These are phyloP conservation scores for Trichacis sp. DNA, from an alignment of 2,888 invertebrate genomes.

Conservation along the genomic window DNA sequence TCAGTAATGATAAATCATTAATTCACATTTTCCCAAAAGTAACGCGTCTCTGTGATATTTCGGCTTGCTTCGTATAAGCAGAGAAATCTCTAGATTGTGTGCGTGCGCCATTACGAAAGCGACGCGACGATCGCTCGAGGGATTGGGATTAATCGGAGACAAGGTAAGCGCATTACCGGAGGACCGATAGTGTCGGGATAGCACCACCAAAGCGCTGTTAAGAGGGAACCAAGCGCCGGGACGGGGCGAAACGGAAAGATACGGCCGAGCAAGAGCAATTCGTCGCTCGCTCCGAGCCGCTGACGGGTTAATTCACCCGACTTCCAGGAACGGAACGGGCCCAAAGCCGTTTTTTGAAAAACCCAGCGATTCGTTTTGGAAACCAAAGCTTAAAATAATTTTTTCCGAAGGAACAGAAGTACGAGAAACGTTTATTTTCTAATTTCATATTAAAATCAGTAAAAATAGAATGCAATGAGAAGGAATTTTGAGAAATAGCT, in stretches of 20 bases:
- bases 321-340: slow-evolving; percentile 57
- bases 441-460: too few species aligned
- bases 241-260: slow-evolving; percentile 25
- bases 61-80: neutral
- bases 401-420: too few species aligned
- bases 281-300: slow-evolving; percentile 56
- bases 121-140: slow-evolving; percentile 43
- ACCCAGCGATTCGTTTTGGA: too few species aligned
- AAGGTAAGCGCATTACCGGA: slow-evolving; percentile 65
- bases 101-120: slow-evolving; percentile 16
- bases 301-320: slow-evolving; percentile 66
- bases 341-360: too few species aligned
- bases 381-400: too few species aligned
- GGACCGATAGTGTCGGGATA: slow-evolving; percentile 54
- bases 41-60: too few species aligned
- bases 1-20: too few species aligned
- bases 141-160: slow-evolving; percentile 64
- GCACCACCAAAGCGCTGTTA: slow-evolving; percentile 56
- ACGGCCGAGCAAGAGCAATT: slow-evolving; percentile 47
- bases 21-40: too few species aligned
- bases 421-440: too few species aligned
- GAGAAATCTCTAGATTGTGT: neutral
- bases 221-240: slow-evolving; percentile 38
- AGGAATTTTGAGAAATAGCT: too few species aligned
- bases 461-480: too few species aligned